These are phyloP conservation scores for Drosophila peninsularis DNA, from an alignment of 2,888 invertebrate genomes.

Conservation along the genomic window DNA sequence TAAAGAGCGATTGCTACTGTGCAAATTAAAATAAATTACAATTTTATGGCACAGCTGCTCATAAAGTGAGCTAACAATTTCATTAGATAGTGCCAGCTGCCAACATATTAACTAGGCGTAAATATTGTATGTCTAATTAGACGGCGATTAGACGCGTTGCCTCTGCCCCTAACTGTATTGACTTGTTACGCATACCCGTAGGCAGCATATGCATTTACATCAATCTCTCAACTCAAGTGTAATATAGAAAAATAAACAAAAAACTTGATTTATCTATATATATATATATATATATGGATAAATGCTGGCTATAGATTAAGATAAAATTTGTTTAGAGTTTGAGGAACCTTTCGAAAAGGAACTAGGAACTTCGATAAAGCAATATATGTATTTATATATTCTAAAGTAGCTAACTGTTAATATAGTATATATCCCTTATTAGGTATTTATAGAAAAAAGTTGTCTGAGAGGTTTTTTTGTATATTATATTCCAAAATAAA, in stretches of 20 bases:
- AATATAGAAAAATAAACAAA: background rate
- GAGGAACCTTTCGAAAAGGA: background rate
- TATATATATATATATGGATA: background rate
- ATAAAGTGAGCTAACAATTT: conserved; percentile 72
- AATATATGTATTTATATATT: too few species aligned
- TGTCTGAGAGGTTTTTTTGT: too few species aligned
- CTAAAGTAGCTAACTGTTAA: too few species aligned
- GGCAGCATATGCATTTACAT: conserved; percentile 11
- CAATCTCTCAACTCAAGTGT: background rate
- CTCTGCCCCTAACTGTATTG: conserved; percentile 12
- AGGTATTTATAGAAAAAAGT: background rate
- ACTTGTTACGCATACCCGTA: conserved; percentile 26
- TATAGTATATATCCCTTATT: background rate
- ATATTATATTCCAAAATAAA: background rate
- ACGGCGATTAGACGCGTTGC: conserved; percentile 22
- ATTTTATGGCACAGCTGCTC: conserved; percentile 72
- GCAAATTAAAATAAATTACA: conserved; percentile 71
- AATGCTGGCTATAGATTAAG: background rate
- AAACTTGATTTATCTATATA: conserved; percentile 4
- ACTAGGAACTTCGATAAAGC: too few species aligned
- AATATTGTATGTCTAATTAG: conserved; percentile 42
- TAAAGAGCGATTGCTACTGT: conserved; percentile 36
- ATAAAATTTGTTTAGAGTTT: background rate
- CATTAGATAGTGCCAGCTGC: conserved; percentile 52
- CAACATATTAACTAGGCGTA: conserved; percentile 46